A percentile compares a stretch with the other conserved stretches of the same genome.
Evolutionary conservation across 2,113 vertebrate species (phyloP).

Genomic region (Eolophus roseicapilla): DNA sequence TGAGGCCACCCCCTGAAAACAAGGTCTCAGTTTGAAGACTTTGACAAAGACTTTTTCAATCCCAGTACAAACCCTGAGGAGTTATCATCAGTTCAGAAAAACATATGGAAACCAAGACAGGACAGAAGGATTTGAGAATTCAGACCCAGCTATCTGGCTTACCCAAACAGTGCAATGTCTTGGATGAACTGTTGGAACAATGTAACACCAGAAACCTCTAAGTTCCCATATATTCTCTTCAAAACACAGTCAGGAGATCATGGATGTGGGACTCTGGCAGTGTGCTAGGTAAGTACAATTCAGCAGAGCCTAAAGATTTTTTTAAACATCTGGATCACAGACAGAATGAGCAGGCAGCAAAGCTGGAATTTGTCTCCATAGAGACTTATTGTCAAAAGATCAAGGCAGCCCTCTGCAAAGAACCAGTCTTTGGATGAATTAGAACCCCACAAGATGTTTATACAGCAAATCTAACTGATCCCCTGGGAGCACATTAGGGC

Average conservation of each 20-base stretch:
- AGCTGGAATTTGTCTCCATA: background rate
- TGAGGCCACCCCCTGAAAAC: background rate
- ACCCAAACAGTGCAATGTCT: background rate
- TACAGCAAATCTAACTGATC: background rate
- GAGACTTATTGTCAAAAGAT: background rate
- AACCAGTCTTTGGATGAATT: background rate
- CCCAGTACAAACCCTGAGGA: background rate
- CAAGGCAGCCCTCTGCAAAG: background rate
- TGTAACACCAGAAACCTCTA: rapidly evolving
- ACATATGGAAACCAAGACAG: background rate
- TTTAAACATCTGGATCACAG: background rate
- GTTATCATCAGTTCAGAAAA: background rate
- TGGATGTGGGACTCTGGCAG: background rate
- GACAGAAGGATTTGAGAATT: background rate
- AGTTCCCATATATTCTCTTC: background rate
- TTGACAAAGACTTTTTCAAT: background rate
- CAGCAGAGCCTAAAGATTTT: background rate
- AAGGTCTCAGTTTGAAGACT: background rate
- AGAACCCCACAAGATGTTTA: background rate
- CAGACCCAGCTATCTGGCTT: background rate
- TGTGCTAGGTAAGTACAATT: background rate
- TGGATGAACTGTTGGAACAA: rapidly evolving
- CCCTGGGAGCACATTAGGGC: background rate
- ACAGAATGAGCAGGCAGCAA: background rate
- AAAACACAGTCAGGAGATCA: background rate